Percentiles rank a stretch among this genome's conserved stretches.
Conservation (phyloP, 2,888 invertebrate species). For the Plemyria rubiginata region DNA sequence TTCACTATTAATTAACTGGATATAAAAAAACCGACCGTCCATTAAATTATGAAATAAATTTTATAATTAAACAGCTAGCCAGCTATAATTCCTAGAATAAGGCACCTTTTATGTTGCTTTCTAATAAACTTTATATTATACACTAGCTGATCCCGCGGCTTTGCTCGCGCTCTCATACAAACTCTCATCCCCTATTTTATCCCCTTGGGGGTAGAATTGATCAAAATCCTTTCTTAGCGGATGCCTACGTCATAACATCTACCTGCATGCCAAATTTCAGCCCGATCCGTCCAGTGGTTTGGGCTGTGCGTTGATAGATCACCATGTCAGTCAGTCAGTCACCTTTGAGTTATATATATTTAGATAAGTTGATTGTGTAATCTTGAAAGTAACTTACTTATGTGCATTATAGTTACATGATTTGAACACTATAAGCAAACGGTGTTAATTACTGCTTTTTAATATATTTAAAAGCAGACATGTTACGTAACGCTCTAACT, state of each 20-base stretch:
- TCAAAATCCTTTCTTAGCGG: too few relatives aligned
- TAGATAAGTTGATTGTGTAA: conserved; percentile 26
- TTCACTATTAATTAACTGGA: conserved; percentile 3
- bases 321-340: too few relatives aligned
- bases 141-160: too few relatives aligned
- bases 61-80: conserved; percentile 1
- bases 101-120: conserved; percentile 13
- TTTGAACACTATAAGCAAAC: conserved; percentile 16
- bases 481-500: conserved; percentile 3
- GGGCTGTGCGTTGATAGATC: too few relatives aligned
- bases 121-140: conserved; percentile 22
- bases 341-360: too few relatives aligned
- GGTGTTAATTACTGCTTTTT: conserved; percentile 20
- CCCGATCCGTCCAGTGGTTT: too few relatives aligned
- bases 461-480: conserved; percentile 8
- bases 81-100: conserved; percentile 11
- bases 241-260: too few relatives aligned
- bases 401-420: conserved; percentile 20
- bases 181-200: too few relatives aligned
- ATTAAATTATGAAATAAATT: conserved; percentile 7
- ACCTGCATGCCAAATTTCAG: too few relatives aligned
- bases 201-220: too few relatives aligned
- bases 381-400: conserved; percentile 27
- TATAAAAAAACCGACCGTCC: conserved; percentile 3
- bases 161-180: too few relatives aligned